phyloP scores from a whole-genome alignment of 1,140 invertebrate species.

The Dendroctonus ponderosae region DNA sequence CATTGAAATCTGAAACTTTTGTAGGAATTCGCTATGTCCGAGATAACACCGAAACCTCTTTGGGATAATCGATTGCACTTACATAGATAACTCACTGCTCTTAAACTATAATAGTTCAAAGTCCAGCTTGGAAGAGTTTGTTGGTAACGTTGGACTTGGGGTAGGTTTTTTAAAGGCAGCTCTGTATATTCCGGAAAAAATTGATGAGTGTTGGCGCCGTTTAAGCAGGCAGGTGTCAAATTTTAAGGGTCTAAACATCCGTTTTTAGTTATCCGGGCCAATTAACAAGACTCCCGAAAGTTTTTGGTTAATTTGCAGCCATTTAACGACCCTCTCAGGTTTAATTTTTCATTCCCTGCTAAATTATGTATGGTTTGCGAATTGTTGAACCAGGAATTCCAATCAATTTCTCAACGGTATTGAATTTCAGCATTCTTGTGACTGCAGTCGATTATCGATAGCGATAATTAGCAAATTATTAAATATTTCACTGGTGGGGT shows the following conservation, averaged over 20 bases:
- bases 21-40: neutral
- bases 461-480: no score
- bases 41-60: constrained; percentile 6
- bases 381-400: no score
- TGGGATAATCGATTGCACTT: neutral
- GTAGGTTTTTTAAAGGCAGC: neutral
- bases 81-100: neutral
- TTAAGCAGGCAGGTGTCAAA: constrained; percentile 23
- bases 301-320: constrained; percentile 14
- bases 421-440: no score
- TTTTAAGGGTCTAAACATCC: constrained; percentile 29
- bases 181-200: neutral
- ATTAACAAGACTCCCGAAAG: constrained; percentile 9
- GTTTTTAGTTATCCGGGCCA: constrained; percentile 8
- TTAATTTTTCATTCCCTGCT: no score
- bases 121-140: neutral
- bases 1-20: no score
- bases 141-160: neutral
- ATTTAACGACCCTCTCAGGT: neutral
- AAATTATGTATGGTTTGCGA: no score
- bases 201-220: constrained; percentile 24
- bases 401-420: no score
- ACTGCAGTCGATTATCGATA: no score
- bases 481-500: no score
- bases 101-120: neutral